Evolutionary conservation across 1,140 invertebrate species (phyloP).

Genomic region (Bombus superbus): DNA sequence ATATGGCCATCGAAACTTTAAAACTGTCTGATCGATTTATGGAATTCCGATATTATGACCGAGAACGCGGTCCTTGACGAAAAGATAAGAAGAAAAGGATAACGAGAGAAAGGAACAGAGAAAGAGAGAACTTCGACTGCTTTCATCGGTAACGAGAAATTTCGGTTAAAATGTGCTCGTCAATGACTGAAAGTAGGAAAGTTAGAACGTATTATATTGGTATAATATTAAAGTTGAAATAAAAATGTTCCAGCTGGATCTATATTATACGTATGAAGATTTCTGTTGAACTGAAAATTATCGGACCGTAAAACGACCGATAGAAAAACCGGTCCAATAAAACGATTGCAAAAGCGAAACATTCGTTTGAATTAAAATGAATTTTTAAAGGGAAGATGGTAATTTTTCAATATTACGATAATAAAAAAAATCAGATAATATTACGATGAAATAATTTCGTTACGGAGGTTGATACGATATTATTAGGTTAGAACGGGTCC

Average conservation of each 20-base stretch:
- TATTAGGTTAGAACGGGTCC: too few relatives aligned
- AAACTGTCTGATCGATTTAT: constrained; percentile 38
- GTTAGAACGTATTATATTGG: background rate
- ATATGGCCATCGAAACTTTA: constrained; percentile 16
- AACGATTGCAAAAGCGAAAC: background rate
- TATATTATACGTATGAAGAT: background rate
- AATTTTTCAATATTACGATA: too few relatives aligned
- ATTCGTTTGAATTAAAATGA: background rate
- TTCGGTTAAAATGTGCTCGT: background rate
- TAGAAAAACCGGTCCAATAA: background rate
- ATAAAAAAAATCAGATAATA: too few relatives aligned
- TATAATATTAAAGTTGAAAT: background rate
- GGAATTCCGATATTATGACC: constrained; percentile 31
- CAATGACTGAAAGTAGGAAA: background rate
- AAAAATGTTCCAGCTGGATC: too few relatives aligned
- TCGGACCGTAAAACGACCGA: too few relatives aligned
- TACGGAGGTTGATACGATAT: too few relatives aligned
- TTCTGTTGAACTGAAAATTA: background rate
- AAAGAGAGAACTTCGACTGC: background rate
- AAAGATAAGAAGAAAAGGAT: background rate
- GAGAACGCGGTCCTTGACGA: constrained; percentile 3
- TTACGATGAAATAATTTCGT: too few relatives aligned
- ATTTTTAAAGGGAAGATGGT: background rate
- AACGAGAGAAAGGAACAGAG: background rate
- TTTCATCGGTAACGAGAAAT: constrained; percentile 6